Conservation (phyloP, 2,113 vertebrate genomes). For the Paradoxurus hermaphroditus region DNA sequence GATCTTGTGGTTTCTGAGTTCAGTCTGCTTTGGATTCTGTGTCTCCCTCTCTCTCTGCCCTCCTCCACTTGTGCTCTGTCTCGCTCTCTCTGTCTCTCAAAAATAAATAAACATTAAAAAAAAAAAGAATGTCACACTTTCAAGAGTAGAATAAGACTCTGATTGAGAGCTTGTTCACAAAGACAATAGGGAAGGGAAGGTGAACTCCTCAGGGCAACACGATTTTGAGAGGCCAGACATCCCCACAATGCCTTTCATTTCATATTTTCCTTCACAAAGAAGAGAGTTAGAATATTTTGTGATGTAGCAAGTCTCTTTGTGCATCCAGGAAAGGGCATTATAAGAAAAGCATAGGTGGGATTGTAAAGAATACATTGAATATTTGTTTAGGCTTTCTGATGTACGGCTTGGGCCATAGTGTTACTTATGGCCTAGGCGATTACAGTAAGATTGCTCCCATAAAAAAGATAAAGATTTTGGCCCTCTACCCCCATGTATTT, state of each 20-base stretch:
- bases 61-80: too few relatives aligned
- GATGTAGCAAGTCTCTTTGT: not conserved
- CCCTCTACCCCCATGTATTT: not conserved
- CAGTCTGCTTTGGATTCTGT: too few relatives aligned
- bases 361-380: not conserved
- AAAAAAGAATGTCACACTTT: not conserved
- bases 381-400: not conserved
- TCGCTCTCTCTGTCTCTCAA: too few relatives aligned
- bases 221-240: not conserved
- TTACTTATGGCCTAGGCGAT: not conserved
- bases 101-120: too few relatives aligned
- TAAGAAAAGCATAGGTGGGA: not conserved
- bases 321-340: not conserved
- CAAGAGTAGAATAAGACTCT: not conserved
- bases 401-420: not conserved
- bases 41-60: too few relatives aligned
- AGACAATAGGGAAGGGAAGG: not conserved
- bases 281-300: not conserved
- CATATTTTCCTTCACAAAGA: constrained; percentile 11
- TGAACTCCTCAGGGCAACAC: not conserved
- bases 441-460: not conserved
- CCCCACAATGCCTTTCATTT: not conserved
- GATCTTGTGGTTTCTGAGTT: too few relatives aligned
- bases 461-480: not conserved
- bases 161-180: not conserved